Evolutionary conservation across 2,113 vertebrate species (phyloP).

Genomic region (Phaethornis superciliosus): DNA sequence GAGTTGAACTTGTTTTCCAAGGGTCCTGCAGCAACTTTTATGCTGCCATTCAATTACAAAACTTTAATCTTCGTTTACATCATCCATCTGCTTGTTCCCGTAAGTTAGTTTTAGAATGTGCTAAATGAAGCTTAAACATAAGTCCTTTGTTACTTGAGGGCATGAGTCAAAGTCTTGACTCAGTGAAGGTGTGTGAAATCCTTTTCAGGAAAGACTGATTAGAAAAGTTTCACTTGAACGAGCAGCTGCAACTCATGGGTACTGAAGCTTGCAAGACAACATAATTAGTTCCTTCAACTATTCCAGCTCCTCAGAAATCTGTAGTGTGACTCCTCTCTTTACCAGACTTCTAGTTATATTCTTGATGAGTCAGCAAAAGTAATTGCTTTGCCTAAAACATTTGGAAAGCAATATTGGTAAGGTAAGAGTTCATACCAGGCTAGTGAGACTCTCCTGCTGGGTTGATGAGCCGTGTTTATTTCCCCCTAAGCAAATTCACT

Average conservation of each 20-base stretch:
- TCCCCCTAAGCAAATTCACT: background rate
- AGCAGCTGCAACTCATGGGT: constrained; percentile 54
- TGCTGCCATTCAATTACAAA: background rate
- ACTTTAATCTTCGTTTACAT: constrained; percentile 51
- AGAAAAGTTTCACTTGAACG: constrained; percentile 51
- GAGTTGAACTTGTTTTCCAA: background rate
- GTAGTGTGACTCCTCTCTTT: background rate
- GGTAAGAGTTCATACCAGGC: background rate
- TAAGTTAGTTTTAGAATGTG: constrained; percentile 51
- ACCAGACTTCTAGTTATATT: background rate
- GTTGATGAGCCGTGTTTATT: background rate
- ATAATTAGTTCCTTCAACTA: constrained; percentile 47
- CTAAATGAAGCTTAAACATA: constrained; percentile 66
- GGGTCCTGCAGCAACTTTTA: background rate
- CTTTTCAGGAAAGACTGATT: constrained; percentile 61
- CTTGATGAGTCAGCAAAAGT: background rate
- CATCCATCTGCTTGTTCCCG: constrained; percentile 56
- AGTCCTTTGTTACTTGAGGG: constrained; percentile 61
- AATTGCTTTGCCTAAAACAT: background rate
- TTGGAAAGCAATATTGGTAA: background rate
- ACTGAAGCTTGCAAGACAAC: constrained; percentile 47
- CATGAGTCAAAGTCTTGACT: constrained; percentile 63
- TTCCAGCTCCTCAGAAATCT: constrained; percentile 8
- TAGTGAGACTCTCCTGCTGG: background rate
- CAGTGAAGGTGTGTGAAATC: constrained; percentile 68